Evolutionary conservation across 2,797 vertebrate genomes (phyloP), one percentile per base, ranked within the genome.

Genomic region (Danio tinwini): DNA sequence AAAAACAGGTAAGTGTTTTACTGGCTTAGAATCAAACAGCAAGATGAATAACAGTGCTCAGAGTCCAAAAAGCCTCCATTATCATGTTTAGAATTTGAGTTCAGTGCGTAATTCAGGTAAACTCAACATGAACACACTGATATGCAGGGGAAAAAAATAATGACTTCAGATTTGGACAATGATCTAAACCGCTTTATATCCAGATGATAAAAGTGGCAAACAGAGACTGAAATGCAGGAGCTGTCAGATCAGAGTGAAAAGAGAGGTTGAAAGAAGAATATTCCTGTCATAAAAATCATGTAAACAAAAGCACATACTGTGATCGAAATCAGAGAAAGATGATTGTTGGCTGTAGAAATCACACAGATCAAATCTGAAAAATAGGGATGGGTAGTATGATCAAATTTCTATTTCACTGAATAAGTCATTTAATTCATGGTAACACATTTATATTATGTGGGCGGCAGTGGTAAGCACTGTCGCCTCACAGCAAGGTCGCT

Each of bases 41-140:
- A 65, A 65, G 50, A 76, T 29, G 19, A 76, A 76, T 76, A 5
- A 65, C 74, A 65, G 62, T 37, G n/a, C 42, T 64, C 16, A 42
- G 17, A 16, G 45, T 50, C 56, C 44, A 37, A 63, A 74, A 39
- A 63, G 5, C 49, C 39, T 75, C 49, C 39, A 55, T 53, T 55
- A 53, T n/a, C 29, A 14, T 8, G 9, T 65, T 76, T 65, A 44
- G 10, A 37, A 29, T 39, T 65, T 29, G 10, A 21, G 2, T 29
- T 65, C 9, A 29, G 5, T 14, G 19, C 53, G 49, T 65, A 55
- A 65, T 65, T 64, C 59, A 74, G 45, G 69, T 72, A 56, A 39
- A 62, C 29, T 50, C 21, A 63, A 75, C 37, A 64, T 55, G 11
- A 65, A 17, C 61, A 7, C 40, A 8, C 1, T 64, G 39, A 64